Base-by-base conservation (phyloP, 1,140 invertebrate genomes). In the Macrobrachium rosenbergii region DNA sequence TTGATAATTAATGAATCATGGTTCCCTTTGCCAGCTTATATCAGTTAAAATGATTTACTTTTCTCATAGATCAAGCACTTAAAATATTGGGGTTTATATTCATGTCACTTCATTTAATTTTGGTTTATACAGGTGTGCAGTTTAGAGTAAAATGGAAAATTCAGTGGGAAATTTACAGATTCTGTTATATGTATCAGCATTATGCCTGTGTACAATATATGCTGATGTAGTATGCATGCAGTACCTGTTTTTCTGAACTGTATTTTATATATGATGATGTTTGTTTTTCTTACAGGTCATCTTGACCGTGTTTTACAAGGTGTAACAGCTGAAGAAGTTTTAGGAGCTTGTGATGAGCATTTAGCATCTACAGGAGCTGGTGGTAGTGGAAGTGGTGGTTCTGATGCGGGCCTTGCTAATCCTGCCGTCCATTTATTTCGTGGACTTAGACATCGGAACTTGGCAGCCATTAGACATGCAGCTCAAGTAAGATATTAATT, bases 271-370 rank as follows among this genome's bases (percentile, higher is more conserved):
- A 12, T 52, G 6, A 52, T 52, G 52, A 1, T 82, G 45, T 75
- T 1, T 82, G 45, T 75, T 1, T 90, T 90, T 72, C 19, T 84
- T 7, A 58, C 75, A 94, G 95, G 98, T 5, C 98, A 99, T 92
- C 92, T 99, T 84, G 99, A 99, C 92, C 94, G 98, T 76, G 98
- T 99, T 43, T 93, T 99, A 0, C 97, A 99, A 92, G 97, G 97
- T 64, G 96, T 99, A 91, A 95, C 97, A 83, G 98, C 98, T 0
- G 98, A 99, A 92, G 98, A 99, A 91, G 98, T 99, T 21, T 92
- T 99, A 12, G 95, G 95, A 83, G 98, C 98, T 3, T 99, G 98
- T 91, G 98, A 99, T 92, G 98, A 99, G 91, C 96, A 97, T 88
- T 93, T 93, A 21, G 93, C 94, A 79, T 91, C 92, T 5, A 93